Conservation (phyloP, 2,113 vertebrate species). For the Zeus faber region DNA sequence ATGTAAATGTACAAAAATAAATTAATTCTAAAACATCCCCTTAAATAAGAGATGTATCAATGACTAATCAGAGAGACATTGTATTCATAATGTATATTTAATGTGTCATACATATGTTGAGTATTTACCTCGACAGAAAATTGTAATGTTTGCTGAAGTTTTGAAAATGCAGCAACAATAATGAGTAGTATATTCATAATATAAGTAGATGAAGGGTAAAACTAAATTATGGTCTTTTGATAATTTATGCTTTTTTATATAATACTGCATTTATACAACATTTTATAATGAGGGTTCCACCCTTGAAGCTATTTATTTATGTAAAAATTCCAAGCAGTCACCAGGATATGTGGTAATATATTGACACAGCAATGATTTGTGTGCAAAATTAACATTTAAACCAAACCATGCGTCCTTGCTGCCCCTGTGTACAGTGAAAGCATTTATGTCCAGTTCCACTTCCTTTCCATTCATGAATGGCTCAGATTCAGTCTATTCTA, state of each 20-base stretch:
- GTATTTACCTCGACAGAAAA: no score
- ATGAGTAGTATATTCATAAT: no score
- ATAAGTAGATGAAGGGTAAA: no score
- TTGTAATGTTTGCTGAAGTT: no score
- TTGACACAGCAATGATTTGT: conserved; percentile 67
- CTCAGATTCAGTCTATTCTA: conserved; percentile 71
- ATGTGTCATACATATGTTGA: no score
- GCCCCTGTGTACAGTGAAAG: conserved; percentile 53
- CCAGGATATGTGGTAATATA: conserved; percentile 63
- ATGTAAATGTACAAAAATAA: no score
- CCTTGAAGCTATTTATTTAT: conserved; percentile 33
- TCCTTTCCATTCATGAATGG: conserved; percentile 68
- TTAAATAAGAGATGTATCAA: no score
- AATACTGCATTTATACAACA: background rate
- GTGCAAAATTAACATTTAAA: conserved; percentile 54
- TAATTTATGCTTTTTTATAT: background rate
- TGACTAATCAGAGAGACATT: no score
- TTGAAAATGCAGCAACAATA: no score
- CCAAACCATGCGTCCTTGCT: conserved; percentile 30
- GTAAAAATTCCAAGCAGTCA: conserved; percentile 37
- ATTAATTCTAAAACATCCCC: no score
- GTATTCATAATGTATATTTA: no score
- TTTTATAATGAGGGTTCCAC: conserved; percentile 15
- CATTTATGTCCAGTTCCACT: conserved; percentile 67
- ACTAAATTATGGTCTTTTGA: background rate